phyloP scores from a whole-genome alignment of 2,797 vertebrate genomes.

The Hafferia zeledoni region DNA sequence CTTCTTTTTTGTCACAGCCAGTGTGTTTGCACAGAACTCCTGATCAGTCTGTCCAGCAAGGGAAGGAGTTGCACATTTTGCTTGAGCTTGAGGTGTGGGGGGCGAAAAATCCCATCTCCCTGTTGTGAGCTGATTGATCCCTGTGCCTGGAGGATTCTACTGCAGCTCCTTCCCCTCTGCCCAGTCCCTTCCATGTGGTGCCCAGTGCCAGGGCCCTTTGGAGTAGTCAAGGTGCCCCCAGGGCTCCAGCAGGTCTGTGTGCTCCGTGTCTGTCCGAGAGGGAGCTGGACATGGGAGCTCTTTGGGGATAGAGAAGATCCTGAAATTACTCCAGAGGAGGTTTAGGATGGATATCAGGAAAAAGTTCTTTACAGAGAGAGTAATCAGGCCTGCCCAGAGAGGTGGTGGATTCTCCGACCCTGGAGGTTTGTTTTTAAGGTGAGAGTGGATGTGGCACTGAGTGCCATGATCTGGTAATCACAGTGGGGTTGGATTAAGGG shows the following conservation, averaged over 20 bases:
- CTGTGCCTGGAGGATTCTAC: neutral
- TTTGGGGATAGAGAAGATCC: neutral
- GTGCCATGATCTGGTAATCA: too few species aligned
- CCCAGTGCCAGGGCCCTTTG: neutral
- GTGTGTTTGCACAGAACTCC: neutral
- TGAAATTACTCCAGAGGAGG: neutral
- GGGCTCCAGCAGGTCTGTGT: neutral
- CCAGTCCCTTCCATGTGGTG: rapidly evolving
- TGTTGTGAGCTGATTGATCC: neutral
- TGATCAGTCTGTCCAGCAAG: neutral
- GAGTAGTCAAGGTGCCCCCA: neutral
- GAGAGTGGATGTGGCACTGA: too few species aligned
- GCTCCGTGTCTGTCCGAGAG: neutral
- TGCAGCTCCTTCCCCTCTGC: neutral
- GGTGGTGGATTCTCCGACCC: too few species aligned
- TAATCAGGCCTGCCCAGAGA: too few species aligned
- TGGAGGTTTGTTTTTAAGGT: too few species aligned
- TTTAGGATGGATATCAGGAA: too few species aligned
- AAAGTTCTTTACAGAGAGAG: too few species aligned
- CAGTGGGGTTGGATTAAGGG: too few species aligned
- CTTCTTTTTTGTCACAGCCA: neutral
- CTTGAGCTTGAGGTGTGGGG: neutral
- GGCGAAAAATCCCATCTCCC: rapidly evolving
- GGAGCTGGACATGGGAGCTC: neutral
- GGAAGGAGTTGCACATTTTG: neutral